Conservation (phyloP, 2,797 vertebrate species). For the Decapterus maruadsi region DNA sequence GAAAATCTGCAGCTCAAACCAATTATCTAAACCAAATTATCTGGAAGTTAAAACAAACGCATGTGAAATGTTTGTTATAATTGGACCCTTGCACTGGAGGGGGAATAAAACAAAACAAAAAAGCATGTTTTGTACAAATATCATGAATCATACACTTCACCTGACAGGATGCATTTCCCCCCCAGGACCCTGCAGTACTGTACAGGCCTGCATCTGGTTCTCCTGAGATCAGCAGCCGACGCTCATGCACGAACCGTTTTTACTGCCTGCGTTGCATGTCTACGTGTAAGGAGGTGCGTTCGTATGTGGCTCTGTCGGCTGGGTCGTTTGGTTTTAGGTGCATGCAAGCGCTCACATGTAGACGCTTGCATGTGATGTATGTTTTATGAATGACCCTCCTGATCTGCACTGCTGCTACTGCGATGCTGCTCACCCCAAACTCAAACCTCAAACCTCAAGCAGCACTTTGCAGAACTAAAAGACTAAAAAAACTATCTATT, state of each 20-base stretch:
- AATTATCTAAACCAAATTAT: slow-evolving; percentile 20
- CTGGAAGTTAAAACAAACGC: slow-evolving; percentile 5
- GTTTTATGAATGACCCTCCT: background rate
- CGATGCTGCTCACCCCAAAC: background rate
- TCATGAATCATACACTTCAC: background rate
- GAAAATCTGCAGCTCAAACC: slow-evolving; percentile 1
- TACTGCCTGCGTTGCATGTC: background rate
- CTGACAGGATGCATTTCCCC: background rate
- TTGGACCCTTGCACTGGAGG: background rate
- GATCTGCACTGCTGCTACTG: background rate
- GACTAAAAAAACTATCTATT: background rate
- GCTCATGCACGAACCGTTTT: background rate
- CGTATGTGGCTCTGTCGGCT: background rate
- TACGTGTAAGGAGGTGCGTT: background rate
- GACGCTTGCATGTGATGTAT: background rate
- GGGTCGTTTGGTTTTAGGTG: background rate
- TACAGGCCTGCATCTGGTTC: rapidly evolving
- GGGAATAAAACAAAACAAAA: too few species aligned
- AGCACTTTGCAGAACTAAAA: background rate
- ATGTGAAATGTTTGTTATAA: background rate
- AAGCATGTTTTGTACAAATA: background rate
- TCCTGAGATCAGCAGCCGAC: background rate
- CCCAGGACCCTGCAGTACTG: too few species aligned
- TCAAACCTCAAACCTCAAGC: background rate
- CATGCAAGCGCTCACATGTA: background rate